phyloP scores from a whole-genome alignment of 1,140 invertebrate genomes.

The Drosophila elegans region DNA sequence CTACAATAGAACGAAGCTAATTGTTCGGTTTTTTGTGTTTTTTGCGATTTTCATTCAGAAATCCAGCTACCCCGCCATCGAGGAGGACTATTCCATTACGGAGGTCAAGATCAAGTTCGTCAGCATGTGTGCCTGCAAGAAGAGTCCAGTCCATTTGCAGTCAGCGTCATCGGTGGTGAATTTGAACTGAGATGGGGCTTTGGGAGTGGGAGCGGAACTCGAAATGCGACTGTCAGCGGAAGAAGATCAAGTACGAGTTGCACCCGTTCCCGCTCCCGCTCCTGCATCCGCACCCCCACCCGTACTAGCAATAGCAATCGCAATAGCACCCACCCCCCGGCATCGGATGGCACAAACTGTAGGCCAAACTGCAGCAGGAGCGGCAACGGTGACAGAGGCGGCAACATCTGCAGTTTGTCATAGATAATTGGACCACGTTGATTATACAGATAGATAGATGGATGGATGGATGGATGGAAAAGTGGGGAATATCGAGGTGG shows the following conservation, averaged over 20 bases:
- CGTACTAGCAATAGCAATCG: not conserved
- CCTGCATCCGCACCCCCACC: too few species aligned
- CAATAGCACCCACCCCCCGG: slow-evolving; percentile 9
- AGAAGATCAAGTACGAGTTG: not conserved
- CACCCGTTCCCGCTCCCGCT: not conserved
- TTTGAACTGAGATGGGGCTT: slow-evolving; percentile 11
- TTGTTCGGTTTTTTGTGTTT: not conserved
- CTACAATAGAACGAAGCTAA: not conserved
- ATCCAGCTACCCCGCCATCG: slow-evolving; percentile 76
- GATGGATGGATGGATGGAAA: too few species aligned
- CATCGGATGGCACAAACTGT: slow-evolving; percentile 17
- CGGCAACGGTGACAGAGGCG: not conserved
- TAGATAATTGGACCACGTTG: slow-evolving; percentile 10
- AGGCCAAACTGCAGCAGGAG: slow-evolving; percentile 1
- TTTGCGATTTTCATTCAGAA: slow-evolving; percentile 58
- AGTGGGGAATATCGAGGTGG: not conserved
- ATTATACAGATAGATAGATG: not conserved
- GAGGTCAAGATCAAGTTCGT: slow-evolving; percentile 84
- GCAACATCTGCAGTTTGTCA: slow-evolving; percentile 11
- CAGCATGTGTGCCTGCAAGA: slow-evolving; percentile 53
- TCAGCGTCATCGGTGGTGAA: not conserved
- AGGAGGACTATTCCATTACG: slow-evolving; percentile 68
- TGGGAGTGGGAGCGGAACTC: not conserved
- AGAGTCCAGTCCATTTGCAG: not conserved
- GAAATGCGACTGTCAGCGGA: not conserved